A percentile compares a stretch with the other conserved stretches of the same genome.
Conservation (phyloP, 2,888 invertebrate genomes). For the Diarsia dahlii region DNA sequence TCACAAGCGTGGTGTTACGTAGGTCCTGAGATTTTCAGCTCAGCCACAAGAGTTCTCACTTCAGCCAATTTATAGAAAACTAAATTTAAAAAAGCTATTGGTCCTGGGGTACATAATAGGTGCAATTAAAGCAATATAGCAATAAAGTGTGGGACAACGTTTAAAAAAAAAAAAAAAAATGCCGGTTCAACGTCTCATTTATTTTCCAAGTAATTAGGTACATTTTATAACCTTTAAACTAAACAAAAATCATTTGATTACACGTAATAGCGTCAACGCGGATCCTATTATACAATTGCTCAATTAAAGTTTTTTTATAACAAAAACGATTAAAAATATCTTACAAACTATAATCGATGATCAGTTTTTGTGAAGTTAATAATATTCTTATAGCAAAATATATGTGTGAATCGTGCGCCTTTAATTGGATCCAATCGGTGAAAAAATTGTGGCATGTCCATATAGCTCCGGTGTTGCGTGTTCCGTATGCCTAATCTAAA, state of each 20-base stretch:
- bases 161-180: too few relatives aligned
- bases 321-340: constrained; percentile 28
- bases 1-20: too few relatives aligned
- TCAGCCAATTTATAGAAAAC: not conserved
- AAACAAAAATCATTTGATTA: constrained; percentile 32
- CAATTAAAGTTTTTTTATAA: constrained; percentile 30
- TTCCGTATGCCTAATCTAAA: constrained; percentile 24
- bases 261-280: constrained; percentile 35
- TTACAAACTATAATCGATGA: constrained; percentile 25
- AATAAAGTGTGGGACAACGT: too few relatives aligned
- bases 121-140: not conserved
- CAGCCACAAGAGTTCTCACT: not conserved
- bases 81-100: not conserved
- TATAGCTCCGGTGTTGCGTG: not conserved
- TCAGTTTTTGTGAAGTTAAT: constrained; percentile 43
- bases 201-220: not conserved
- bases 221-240: not conserved
- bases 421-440: constrained; percentile 20
- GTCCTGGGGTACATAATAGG: not conserved
- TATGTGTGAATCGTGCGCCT: constrained; percentile 51
- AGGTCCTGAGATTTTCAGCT: not conserved
- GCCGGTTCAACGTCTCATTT: not conserved
- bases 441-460: constrained; percentile 22
- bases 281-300: constrained; percentile 42
- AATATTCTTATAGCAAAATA: constrained; percentile 23